Evolutionary conservation across 2,113 vertebrate genomes (phyloP), one percentile per base, ranked within the genome.

Genomic region (Tetraodon nigroviridis): DNA sequence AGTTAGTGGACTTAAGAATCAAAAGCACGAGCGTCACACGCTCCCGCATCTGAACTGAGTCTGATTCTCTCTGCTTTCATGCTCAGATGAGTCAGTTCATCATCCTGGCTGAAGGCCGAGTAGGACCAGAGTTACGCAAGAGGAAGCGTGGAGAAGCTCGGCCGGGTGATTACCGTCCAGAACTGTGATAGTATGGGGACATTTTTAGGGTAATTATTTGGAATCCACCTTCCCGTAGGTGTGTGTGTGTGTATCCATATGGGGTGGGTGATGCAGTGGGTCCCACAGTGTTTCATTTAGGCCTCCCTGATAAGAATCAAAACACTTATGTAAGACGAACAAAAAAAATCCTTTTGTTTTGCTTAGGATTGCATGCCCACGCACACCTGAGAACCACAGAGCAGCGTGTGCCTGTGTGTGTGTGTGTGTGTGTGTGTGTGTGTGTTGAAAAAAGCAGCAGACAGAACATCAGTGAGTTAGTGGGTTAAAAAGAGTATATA

Each of bases 281-380:
- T 81, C 65, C 72, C 49, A 51, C 71, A 71, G 68, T 80, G 84
- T 89, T 81, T 85, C 85, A 64, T 62, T 84, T 73, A 83, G 66
- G 68, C 77, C 87, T 89, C 41, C 14, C 66, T 61, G 85, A 89
- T 89, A 87, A 85, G 49, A 20, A 89, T 88, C 85, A 79, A 61
- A 72, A 51, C 20, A 1, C 61, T 90, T 89, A 89, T 64, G 55
- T 83, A 79, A 90, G 78, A 57, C 58, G 69, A 7, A 48, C 17
- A 48, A 48, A 52, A 49, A 52, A 47, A 80, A 78, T 76, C 58
- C 77, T 80, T 82, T 85, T 80, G 69, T 86, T 85, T 80, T 70
- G 69, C 71, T 71, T 57, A 66, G 76, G 74, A 71, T 73, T 73
- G 73, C 52, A 51, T 67, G 29, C 41, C 24, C 65, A 76, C 55